A percentile compares a stretch with the other conserved stretches of the same genome.
Evolutionary conservation across 2,888 invertebrate genomes (phyloP).

Genomic region (Cerastis leucographa): DNA sequence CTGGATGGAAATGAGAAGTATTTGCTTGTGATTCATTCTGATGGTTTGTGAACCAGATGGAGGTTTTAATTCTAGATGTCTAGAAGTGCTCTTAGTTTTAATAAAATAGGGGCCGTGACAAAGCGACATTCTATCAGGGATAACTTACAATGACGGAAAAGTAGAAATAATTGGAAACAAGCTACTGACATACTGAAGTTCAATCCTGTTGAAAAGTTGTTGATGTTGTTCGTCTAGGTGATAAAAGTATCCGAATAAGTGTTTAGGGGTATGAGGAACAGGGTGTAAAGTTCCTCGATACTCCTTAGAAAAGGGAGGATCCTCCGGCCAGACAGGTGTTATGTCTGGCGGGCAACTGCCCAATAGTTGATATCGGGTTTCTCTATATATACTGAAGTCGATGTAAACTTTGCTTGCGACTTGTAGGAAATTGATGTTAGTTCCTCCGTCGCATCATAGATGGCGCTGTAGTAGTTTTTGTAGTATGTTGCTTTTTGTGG

Average conservation of each 20-base stretch:
- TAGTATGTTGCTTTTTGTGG: too few relatives aligned
- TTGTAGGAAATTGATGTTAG: too few relatives aligned
- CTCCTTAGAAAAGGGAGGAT: too few relatives aligned
- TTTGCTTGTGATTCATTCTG: constrained; percentile 56
- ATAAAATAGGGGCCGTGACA: not conserved
- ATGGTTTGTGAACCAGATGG: constrained; percentile 39
- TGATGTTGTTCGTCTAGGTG: not conserved
- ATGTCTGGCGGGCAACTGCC: too few relatives aligned
- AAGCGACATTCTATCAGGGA: not conserved
- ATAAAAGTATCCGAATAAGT: not conserved
- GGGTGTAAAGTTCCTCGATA: too few relatives aligned
- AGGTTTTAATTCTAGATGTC: constrained; percentile 1
- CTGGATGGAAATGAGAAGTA: constrained; percentile 67
- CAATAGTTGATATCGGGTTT: too few relatives aligned
- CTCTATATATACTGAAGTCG: too few relatives aligned
- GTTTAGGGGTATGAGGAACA: too few relatives aligned
- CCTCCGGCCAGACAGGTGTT: too few relatives aligned
- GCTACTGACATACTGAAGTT: not conserved
- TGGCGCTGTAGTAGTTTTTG: too few relatives aligned
- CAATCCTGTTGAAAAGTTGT: not conserved
- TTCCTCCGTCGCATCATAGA: too few relatives aligned
- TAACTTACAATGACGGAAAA: not conserved
- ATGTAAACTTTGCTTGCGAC: too few relatives aligned
- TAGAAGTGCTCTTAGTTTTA: not conserved
- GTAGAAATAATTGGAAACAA: not conserved